Conservation (phyloP, 1,140 invertebrate species). For the Papilio dardanus region DNA sequence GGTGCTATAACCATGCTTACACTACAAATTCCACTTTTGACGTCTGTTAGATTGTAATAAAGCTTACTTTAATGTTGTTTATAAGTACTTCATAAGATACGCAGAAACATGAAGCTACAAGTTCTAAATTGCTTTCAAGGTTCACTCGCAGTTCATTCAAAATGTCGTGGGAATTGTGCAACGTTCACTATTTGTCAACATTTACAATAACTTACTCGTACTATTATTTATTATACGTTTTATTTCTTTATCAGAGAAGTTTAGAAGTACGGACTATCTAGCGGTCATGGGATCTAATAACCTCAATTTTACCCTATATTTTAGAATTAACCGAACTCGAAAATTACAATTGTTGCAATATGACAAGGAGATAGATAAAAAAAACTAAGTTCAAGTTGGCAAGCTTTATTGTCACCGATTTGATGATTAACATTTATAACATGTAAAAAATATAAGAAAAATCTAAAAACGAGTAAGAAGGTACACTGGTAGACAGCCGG, state of each 20-base stretch:
- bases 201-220: too few relatives aligned
- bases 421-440: conserved; percentile 32
- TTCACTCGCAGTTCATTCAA: background rate
- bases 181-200: conserved; percentile 8
- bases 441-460: conserved; percentile 32
- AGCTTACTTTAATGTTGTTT: too few relatives aligned
- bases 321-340: too few relatives aligned
- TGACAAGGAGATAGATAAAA: conserved; percentile 21
- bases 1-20: too few relatives aligned
- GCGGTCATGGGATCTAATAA: too few relatives aligned
- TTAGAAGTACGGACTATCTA: too few relatives aligned
- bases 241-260: too few relatives aligned
- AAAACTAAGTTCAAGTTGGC: conserved; percentile 45
- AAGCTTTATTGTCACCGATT: conserved; percentile 56
- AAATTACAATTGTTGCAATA: too few relatives aligned
- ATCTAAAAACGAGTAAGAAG: background rate
- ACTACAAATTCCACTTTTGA: too few relatives aligned
- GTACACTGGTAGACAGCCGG: background rate
- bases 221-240: too few relatives aligned
- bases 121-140: conserved; percentile 12
- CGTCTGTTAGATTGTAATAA: too few relatives aligned
- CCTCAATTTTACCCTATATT: too few relatives aligned
- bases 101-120: background rate
- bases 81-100: background rate
- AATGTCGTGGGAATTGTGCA: conserved; percentile 21